A percentile compares a stretch with the other conserved stretches of the same genome.
These are phyloP conservation scores for Xanthia icteritia DNA, from an alignment of 2,888 invertebrate genomes.

Conservation along the genomic window DNA sequence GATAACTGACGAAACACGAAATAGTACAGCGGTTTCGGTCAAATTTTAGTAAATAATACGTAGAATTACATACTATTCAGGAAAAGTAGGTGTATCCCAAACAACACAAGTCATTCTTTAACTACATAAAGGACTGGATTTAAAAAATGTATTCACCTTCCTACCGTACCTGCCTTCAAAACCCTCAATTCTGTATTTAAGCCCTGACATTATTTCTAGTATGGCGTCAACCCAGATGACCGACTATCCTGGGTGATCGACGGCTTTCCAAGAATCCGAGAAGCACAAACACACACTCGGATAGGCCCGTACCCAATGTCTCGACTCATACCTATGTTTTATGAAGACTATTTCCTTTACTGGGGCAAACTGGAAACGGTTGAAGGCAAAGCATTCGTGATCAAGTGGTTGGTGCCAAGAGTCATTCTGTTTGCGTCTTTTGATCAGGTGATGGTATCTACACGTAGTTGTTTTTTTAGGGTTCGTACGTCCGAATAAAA, in stretches of 20 bases:
- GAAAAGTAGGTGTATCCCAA: background rate
- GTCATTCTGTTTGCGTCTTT: constrained; percentile 89
- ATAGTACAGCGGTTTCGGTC: no score
- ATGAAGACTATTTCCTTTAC: constrained; percentile 92
- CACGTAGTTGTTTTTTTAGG: no score
- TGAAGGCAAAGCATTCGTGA: constrained; percentile 80
- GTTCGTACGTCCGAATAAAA: no score
- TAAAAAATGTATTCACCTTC: background rate
- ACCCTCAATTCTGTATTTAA: background rate
- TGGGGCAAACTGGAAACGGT: constrained; percentile 90
- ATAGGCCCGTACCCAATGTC: constrained; percentile 88
- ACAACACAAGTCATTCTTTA: background rate
- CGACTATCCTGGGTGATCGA: constrained; percentile 83
- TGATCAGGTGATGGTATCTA: constrained; percentile 89
- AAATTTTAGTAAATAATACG: background rate
- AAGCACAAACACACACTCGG: constrained; percentile 87
- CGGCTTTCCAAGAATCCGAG: constrained; percentile 86
- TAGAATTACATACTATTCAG: background rate
- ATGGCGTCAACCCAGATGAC: constrained; percentile 85
- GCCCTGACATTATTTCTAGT: constrained; percentile 73
- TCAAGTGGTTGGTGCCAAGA: constrained; percentile 92
- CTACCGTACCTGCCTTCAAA: background rate
- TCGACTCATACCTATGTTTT: constrained; percentile 89
- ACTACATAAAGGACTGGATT: background rate
- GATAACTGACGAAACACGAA: no score